Evolutionary conservation across 2,797 vertebrate genomes (phyloP), one percentile per base, ranked within the genome.

Genomic region (Distichodus sexfasciatus): DNA sequence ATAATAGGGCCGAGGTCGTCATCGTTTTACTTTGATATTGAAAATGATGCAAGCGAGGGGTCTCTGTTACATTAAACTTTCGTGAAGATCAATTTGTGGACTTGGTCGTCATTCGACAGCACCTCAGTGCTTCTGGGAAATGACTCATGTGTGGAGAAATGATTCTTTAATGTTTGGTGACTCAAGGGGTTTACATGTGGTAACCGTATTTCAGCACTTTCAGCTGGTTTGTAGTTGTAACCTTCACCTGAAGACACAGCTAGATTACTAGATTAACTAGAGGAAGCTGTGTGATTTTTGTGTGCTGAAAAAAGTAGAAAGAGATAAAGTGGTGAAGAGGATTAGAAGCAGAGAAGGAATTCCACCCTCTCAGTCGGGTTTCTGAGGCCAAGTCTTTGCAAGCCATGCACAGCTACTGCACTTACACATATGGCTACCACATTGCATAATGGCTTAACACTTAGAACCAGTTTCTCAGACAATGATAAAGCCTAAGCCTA

Each of bases 61-160:
- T 21, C 66, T 17, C 62, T 74, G 23, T n/a, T 11, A 17, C 70
- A 75, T 81, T 68, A 75, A 69, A 78, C 15, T 74, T 80, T 67
- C 54, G 69, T 71, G 70, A 77, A 72, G 67, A 76, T 78, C 70
- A 54, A 66, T 76, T 69, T 60, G 53, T 59, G 67, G 66, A 74
- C 41, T 40, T 33, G 38, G 38, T 33, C 51, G 74, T 69, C 71
- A 35, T 48, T 48, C 9, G 47, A 65, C 26, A 31, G 55, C 53
- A 33, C 66, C 59, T 51, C 53, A 11, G 38, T 21, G 31, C 55
- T 36, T 31, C 10, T 54, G 63, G 72, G 65, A 70, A 35, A 63
- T 70, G 74, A 64, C 38, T 73, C 63, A 61, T 61, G 53, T 46
- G 8, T 35, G 4, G 3, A 36, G 21, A 46, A 12, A 41, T 40